Evolutionary conservation across 2,113 vertebrate genomes (phyloP), one percentile per base, ranked within the genome.

Genomic region (Ictalurus punctatus): DNA sequence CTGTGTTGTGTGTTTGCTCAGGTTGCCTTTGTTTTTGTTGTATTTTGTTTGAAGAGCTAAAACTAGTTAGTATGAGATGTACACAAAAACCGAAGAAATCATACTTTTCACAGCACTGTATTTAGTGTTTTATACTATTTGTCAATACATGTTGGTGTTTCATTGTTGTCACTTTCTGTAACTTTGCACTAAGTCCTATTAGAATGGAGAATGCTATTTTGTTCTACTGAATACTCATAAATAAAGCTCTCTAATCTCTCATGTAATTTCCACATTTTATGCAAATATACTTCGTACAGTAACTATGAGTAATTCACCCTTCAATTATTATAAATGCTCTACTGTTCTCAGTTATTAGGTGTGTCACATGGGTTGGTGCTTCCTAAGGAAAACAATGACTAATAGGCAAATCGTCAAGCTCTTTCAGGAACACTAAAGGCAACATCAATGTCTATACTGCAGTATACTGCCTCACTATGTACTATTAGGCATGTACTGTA

Each of bases 391-490:
- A 27, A 7, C 3, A 0, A n/a, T 67, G 30, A 6, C 14, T 23
- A 23, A 23, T 1, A n/a, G 17, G 27, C 37, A 82, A 30, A 3
- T 80, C 86, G 86, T 90, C 86, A 88, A 17, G 7, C 25, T 7
- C 1, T 81, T 87, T 82, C 63, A 80, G 83, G 86, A 85, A 44
- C 9, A 85, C 19, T 25, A 73, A 17, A 90, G 56, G 48, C 37
- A 44, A 21, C 78, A 56, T 54, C 78, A 27, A 8, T 6, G 4
- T 54, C 9, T 37, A 23, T 30, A 74, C 37, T 74, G 37, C 6
- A 0, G 3, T 71, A 27, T 27, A 17, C 27, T 67, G 27, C 27
- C 12, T 37, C 69, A 65, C 21, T 27, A 71, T 61, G 7, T 54
- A 44, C 48, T 48, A 48, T 48, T 48, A 48, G 7, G 48, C 8